phyloP scores from a whole-genome alignment of 2,797 vertebrate species.

The Moxostoma hubbsi region DNA sequence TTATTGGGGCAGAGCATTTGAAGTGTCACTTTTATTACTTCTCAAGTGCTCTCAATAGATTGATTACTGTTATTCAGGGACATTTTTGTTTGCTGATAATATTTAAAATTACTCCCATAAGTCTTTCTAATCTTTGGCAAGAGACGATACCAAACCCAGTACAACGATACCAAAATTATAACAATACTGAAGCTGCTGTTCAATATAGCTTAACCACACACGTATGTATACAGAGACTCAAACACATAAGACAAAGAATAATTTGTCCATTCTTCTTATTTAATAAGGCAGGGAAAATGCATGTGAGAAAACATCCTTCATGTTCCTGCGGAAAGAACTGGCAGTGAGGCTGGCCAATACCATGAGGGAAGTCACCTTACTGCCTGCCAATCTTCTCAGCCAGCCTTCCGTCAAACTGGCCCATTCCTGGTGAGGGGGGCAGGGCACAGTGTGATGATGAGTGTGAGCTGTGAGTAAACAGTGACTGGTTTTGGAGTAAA shows the following conservation, averaged over 20 bases:
- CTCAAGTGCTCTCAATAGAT: background rate
- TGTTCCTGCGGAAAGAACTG: conserved; percentile 87
- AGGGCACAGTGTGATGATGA: conserved; percentile 1
- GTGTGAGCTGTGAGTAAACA: conserved; percentile 9
- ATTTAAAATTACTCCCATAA: background rate
- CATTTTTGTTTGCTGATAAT: background rate
- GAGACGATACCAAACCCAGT: background rate
- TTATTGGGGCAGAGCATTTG: background rate
- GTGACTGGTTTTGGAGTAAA: background rate
- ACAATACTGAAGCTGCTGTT: background rate
- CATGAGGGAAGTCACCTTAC: conserved; percentile 86
- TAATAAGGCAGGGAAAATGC: conserved; percentile 85
- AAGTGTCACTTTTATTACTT: background rate
- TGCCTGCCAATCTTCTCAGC: conserved; percentile 83
- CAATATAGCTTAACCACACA: background rate
- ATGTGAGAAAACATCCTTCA: conserved; percentile 87
- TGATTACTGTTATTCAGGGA: background rate
- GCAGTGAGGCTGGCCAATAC: conserved; percentile 87
- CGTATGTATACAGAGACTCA: background rate
- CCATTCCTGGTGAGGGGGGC: conserved; percentile 81
- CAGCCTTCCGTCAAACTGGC: conserved; percentile 84
- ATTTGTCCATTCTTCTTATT: conserved; percentile 14
- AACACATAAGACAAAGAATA: background rate
- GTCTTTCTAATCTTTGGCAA: background rate
- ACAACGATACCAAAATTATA: background rate